Evolutionary conservation across 2,113 vertebrate genomes (phyloP).

Genomic region (Asarcornis scutulata): DNA sequence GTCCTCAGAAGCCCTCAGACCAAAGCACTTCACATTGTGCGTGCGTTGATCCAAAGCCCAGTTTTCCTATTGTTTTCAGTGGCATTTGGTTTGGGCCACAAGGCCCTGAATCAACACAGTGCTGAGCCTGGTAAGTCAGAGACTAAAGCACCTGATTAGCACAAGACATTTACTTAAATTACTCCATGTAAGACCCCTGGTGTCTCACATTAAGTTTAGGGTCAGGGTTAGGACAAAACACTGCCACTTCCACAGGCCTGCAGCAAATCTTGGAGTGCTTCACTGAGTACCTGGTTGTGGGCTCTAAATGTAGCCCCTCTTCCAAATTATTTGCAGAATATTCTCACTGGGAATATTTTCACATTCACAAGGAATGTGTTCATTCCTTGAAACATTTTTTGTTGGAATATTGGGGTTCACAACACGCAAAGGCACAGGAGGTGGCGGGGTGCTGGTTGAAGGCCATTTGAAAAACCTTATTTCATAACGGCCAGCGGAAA

Average conservation of each 20-base stretch:
- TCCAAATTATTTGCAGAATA: background rate
- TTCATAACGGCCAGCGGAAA: background rate
- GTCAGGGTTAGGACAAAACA: background rate
- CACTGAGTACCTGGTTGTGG: background rate
- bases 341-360: background rate
- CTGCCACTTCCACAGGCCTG: background rate
- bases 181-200: background rate
- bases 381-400: background rate
- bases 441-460: background rate
- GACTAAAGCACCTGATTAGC: background rate
- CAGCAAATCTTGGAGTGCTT: background rate
- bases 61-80: constrained; percentile 56
- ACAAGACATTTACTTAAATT: background rate
- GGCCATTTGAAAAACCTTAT: background rate
- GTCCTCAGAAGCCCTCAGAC: constrained; percentile 37
- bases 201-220: background rate
- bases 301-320: background rate
- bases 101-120: background rate
- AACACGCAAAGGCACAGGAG: background rate
- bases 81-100: background rate
- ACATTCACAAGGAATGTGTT: no score
- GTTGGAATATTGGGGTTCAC: background rate
- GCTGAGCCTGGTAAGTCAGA: background rate
- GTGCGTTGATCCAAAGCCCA: background rate
- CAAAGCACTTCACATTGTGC: background rate